phyloP scores from a whole-genome alignment of 2,113 vertebrate species.

The Pholis gunnellus region DNA sequence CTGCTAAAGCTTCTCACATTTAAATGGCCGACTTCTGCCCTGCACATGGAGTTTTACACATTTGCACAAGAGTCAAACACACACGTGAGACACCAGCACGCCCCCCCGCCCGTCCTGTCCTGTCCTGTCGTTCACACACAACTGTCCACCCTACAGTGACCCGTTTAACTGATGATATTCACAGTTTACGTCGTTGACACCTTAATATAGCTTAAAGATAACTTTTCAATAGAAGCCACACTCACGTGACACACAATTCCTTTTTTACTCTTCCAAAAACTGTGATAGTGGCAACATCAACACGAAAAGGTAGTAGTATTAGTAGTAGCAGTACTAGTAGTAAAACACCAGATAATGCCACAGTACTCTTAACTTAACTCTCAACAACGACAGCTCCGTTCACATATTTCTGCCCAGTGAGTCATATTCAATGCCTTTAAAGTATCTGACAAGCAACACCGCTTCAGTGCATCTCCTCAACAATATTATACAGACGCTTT shows the following conservation, averaged over 20 bases:
- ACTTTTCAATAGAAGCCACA: neutral
- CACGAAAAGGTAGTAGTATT: neutral
- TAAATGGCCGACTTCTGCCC: neutral
- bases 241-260: neutral
- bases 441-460: neutral
- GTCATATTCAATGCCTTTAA: neutral
- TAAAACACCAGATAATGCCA: neutral
- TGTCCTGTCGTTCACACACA: slow-evolving; percentile 5
- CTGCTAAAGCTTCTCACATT: neutral
- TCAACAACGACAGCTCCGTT: neutral
- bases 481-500: neutral
- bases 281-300: neutral
- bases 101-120: neutral
- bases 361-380: neutral
- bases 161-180: neutral
- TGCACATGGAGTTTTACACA: neutral
- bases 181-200: neutral
- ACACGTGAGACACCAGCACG: neutral
- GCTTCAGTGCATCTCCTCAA: neutral
- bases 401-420: slow-evolving; percentile 2
- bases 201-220: neutral
- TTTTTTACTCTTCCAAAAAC: neutral
- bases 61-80: neutral
- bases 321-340: neutral
- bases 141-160: neutral